These are phyloP conservation scores for Neopipo cinnamomea DNA, from an alignment of 2,113 vertebrate species.

Conservation along the genomic window DNA sequence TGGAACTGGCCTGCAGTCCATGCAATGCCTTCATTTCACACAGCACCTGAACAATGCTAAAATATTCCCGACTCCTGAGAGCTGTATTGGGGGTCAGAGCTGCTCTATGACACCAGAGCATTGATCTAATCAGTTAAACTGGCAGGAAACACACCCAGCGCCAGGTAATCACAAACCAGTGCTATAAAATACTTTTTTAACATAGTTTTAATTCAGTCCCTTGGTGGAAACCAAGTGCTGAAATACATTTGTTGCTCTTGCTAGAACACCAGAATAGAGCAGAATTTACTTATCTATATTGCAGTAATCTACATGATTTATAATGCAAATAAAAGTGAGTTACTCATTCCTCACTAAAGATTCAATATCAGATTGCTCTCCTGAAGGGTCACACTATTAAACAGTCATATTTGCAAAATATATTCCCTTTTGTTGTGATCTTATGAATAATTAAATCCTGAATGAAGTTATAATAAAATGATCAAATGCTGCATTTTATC, in stretches of 20 bases:
- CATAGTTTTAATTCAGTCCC: not conserved
- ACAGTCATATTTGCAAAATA: conserved; percentile 12
- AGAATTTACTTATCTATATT: not conserved
- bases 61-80: not conserved
- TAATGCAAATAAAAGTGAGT: not conserved
- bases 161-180: not conserved
- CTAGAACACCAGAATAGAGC: not conserved
- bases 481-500: conserved; percentile 14
- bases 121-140: not conserved
- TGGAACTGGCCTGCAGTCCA: not conserved
- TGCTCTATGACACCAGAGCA: not conserved
- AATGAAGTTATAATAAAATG: not conserved
- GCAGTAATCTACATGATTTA: conserved; percentile 3
- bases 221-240: not conserved
- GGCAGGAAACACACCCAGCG: not conserved
- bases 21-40: not conserved
- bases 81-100: not conserved
- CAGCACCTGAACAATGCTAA: not conserved
- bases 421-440: not conserved
- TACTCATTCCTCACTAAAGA: not conserved
- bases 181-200: not conserved
- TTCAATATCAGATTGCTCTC: not conserved
- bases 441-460: conserved; percentile 35
- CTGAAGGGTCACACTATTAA: not conserved
- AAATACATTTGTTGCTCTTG: not conserved